These are phyloP conservation scores for Cephus pygmeus DNA, from an alignment of 2,888 invertebrate species.

Conservation along the genomic window DNA sequence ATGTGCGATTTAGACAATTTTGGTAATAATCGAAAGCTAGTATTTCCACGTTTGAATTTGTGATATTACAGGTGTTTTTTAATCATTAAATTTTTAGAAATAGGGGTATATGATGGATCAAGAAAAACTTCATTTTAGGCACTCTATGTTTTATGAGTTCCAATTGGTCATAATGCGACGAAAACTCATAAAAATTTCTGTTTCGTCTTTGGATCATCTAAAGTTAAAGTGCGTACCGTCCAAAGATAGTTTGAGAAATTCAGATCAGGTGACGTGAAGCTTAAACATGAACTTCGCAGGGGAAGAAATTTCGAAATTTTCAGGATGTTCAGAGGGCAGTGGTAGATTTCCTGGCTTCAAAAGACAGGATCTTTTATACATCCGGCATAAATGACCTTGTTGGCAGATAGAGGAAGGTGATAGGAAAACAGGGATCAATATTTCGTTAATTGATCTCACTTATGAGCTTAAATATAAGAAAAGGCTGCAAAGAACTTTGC, in stretches of 20 bases:
- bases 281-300: slow-evolving; percentile 1
- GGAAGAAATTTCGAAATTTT: not conserved
- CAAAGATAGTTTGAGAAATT: slow-evolving; percentile 7
- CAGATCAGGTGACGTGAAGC: slow-evolving; percentile 10
- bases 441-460: too few relatives aligned
- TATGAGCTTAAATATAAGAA: too few relatives aligned
- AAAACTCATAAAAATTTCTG: not conserved
- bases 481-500: too few relatives aligned
- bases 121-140: slow-evolving; percentile 1
- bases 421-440: slow-evolving; percentile 8
- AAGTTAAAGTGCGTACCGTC: slow-evolving; percentile 15
- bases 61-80: slow-evolving; percentile 8
- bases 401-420: slow-evolving; percentile 11
- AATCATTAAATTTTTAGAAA: not conserved
- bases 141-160: slow-evolving; percentile 1
- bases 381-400: slow-evolving; percentile 4
- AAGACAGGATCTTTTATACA: slow-evolving; percentile 1
- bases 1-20: slow-evolving; percentile 1
- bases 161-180: not conserved
- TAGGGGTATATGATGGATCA: not conserved
- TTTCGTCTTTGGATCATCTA: slow-evolving; percentile 15
- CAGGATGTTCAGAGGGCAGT: not conserved
- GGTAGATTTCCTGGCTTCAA: not conserved
- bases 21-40: slow-evolving; percentile 13
- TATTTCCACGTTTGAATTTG: slow-evolving; percentile 11